Evolutionary conservation across 2,113 vertebrate species (phyloP).

Genomic region (Neoarius graeffei): DNA sequence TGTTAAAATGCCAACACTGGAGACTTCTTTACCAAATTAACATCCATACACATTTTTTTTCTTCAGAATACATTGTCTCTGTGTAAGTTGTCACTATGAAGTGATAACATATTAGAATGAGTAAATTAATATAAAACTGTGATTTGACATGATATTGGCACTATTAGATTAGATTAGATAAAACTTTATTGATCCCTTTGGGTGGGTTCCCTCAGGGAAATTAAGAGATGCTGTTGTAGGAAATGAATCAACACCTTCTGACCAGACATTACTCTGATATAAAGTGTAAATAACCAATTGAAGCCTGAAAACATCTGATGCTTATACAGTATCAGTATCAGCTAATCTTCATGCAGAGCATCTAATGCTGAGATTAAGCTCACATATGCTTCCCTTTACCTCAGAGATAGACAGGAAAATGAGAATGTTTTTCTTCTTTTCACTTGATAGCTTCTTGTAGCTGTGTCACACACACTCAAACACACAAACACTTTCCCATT

Average conservation of each 20-base stretch:
- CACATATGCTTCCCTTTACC: not conserved
- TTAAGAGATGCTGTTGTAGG: not conserved
- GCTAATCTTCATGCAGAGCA: not conserved
- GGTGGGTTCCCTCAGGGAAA: too few relatives aligned
- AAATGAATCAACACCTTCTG: not conserved
- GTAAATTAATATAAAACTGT: not conserved
- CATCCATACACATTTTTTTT: not conserved
- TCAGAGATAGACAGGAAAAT: not conserved
- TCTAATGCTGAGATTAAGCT: not conserved
- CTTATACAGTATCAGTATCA: not conserved
- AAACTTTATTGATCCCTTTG: too few relatives aligned
- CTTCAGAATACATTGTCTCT: not conserved
- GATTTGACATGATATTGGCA: not conserved
- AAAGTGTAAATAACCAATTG: not conserved
- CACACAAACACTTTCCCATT: not conserved
- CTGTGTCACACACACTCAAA: conserved; percentile 11
- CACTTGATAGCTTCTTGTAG: not conserved
- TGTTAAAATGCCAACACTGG: not conserved
- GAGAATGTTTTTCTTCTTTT: conserved; percentile 7
- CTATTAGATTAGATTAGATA: too few relatives aligned
- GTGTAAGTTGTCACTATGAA: not conserved
- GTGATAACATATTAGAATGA: not conserved
- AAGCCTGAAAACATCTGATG: not conserved
- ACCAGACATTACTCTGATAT: not conserved
- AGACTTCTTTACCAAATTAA: not conserved